Base-by-base conservation (phyloP, 2,888 invertebrate species). In the Marronus borbonicus region DNA sequence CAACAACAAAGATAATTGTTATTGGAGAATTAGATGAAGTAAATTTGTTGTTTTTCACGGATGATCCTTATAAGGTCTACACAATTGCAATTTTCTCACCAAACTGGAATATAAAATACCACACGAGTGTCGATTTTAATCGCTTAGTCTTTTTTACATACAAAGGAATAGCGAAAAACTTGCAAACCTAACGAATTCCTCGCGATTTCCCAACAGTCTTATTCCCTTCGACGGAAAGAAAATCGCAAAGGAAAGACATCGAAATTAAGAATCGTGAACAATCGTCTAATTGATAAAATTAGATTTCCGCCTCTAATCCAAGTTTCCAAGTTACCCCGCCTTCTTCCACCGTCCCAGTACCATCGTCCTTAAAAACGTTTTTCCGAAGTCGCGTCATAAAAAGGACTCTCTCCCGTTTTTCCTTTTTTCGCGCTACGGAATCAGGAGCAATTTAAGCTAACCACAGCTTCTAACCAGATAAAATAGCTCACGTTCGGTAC, bases 401-500 rank as follows among this genome's bases (percentile, higher is more conserved):
- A 69, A 52, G 69, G 52, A 50, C 39, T 20, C 60, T 60, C 28
- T 20, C 60, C 20, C 12, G 20, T 60, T 66, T 20, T 44, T 60
- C 69, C 36, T 50, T 70, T 70, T 70, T 62, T 77, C 62, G 44
- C 64, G 58, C 28, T 77, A 76, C 78, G 81, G 83, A 84, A 84
- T 84, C 84, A 82, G 82, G 80, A 80, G 78, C 80, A 81, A 81
- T 81, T 81, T 81, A 64, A 77, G 62, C 80, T 81, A 81, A 81
- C 81, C 81, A 81, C 81, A 81, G 80, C 81, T 80, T 81, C 81
- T 88, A 88, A 88, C 88, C 87, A 87, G 86, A 86, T 85, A 84
- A 88, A 88, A 88, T 88, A 85, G 87, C 85, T 84, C 84, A 85
- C 85, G 85, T 82, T 85, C 87, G 85, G 86, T 86, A 85, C 86